Base-by-base conservation (phyloP, 2,797 vertebrate species). In the Echiichthys vipera region DNA sequence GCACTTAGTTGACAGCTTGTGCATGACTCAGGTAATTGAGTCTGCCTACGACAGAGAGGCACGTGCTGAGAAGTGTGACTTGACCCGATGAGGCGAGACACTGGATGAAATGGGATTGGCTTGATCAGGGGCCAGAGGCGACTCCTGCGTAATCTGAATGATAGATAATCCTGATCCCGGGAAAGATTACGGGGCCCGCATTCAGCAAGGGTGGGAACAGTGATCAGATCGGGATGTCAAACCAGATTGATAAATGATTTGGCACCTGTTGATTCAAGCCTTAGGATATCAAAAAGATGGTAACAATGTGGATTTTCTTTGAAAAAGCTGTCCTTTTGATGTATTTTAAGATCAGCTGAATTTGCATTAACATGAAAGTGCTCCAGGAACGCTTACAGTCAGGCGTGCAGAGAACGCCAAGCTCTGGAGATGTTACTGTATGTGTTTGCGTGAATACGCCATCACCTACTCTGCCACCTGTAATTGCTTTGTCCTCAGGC, bases 401-500 rank as follows among this genome's bases (percentile, higher is more conserved):
- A 43, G 13, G 13, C 13, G 12, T 15, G n/a, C 18, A 15, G 55
- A 20, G 15, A 65, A 42, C n/a, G 50, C 46, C 34, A 37, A 20
- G 13, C 65, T 24, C 46, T 59, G 13, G 5, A 73, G 74, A 75
- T 25, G 53, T 51, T 67, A 63, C 37, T 57, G 49, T 65, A 14
- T 29, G 32, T 67, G 69, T 71, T 65, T 77, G 51, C 61, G 45
- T 66, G 71, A 73, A 67, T 30, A 55, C 76, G 68, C 30, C 61
- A 65, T 80, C 58, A 57, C 84, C 79, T 71, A 20, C 62, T 74
- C 53, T 54, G 73, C 63, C 74, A 83, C 85, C 77, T 86, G 78
- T 90, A 92, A 94, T 90, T 93, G 86, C 75, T 82, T 78, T 65
- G 71, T 85, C 86, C 74, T 88, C 81, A 65, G 82, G 70, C 81